phyloP scores from a whole-genome alignment of 2,888 invertebrate species.

The Hoplodrina blanda region DNA sequence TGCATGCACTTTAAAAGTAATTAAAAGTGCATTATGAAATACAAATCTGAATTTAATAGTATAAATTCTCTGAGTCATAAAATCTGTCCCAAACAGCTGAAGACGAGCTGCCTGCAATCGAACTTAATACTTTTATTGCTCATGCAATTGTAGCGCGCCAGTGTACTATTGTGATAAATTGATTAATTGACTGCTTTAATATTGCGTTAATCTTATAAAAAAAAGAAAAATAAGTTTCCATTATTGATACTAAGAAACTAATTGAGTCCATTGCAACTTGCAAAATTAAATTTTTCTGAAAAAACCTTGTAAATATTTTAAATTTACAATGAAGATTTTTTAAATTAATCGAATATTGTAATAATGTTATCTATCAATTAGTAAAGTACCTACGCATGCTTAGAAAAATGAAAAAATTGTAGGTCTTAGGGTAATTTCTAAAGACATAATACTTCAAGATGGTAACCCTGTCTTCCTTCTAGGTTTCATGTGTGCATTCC shows the following conservation, averaged over 20 bases:
- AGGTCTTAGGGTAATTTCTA: slow-evolving; percentile 4
- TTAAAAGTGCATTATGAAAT: background rate
- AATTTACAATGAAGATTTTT: background rate
- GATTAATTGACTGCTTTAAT: background rate
- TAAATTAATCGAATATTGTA: too few species aligned
- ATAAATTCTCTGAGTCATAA: background rate
- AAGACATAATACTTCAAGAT: slow-evolving; percentile 59
- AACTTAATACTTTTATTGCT: slow-evolving; percentile 14
- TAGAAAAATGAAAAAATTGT: slow-evolving; percentile 8
- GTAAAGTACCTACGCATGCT: slow-evolving; percentile 29
- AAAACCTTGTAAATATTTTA: background rate
- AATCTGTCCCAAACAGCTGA: background rate
- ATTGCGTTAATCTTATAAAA: background rate
- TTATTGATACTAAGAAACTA: background rate
- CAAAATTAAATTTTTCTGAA: slow-evolving; percentile 1
- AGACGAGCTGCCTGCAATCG: background rate
- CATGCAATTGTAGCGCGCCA: slow-evolving; percentile 2
- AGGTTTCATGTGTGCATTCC: slow-evolving; percentile 56
- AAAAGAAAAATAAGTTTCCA: background rate
- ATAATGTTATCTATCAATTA: background rate
- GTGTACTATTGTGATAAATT: background rate
- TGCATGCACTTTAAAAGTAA: background rate
- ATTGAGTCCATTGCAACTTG: background rate
- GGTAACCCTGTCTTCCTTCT: slow-evolving; percentile 61
- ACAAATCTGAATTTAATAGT: background rate